Evolutionary conservation across 2,113 vertebrate species (phyloP).

Genomic region (Saccopteryx leptura): DNA sequence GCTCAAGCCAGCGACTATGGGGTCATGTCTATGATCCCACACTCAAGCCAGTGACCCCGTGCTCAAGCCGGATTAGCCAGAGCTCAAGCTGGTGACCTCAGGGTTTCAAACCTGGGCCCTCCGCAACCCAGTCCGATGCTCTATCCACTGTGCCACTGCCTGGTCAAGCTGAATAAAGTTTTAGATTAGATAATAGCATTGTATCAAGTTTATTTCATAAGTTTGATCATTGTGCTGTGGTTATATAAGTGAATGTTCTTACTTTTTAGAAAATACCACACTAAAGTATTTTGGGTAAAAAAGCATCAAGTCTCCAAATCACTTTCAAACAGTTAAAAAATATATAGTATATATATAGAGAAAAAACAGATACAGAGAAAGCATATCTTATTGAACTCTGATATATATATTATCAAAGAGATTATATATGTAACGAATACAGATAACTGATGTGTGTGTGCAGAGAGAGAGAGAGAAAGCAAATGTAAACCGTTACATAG

Average conservation of each 20-base stretch:
- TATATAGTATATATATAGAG: neutral
- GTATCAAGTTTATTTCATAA: slow-evolving; percentile 22
- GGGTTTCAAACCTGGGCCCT: no score
- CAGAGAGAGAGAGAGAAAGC: neutral
- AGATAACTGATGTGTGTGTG: no score
- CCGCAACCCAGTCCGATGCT: no score
- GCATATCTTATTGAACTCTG: no score
- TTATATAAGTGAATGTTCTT: neutral
- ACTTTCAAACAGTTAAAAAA: slow-evolving; percentile 30
- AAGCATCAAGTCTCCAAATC: neutral
- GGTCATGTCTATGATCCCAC: no score
- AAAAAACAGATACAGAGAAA: neutral
- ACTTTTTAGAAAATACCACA: slow-evolving; percentile 31
- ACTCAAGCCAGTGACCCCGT: no score
- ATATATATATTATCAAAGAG: no score
- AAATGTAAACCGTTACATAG: neutral
- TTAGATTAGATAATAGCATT: neutral
- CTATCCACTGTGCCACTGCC: no score
- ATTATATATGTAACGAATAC: no score
- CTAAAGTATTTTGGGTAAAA: neutral
- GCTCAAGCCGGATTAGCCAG: no score
- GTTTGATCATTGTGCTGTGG: neutral
- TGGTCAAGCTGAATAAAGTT: neutral
- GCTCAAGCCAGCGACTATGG: no score
- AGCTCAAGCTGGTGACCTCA: no score